These are phyloP conservation scores for Cavia aperea DNA, from an alignment of 2,113 vertebrate genomes.

Conservation along the genomic window DNA sequence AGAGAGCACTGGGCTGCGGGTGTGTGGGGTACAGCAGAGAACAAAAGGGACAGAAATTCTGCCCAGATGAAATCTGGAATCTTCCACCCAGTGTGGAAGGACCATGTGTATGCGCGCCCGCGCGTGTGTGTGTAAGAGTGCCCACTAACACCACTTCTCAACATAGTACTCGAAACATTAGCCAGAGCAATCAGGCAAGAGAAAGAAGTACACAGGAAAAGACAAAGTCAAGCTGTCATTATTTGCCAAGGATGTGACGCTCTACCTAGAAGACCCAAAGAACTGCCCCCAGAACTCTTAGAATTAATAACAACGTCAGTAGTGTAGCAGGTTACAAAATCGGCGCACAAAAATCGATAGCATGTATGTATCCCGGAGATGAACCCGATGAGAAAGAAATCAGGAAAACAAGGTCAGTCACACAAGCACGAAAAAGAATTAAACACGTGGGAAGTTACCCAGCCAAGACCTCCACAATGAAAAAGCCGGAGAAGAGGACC, in stretches of 20 bases:
- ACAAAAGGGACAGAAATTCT: not conserved
- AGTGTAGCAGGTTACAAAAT: not conserved
- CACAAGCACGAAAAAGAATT: not conserved
- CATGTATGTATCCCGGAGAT: not conserved
- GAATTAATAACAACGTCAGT: not conserved
- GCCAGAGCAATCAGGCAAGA: not conserved
- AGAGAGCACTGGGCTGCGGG: not conserved
- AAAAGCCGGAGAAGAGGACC: too few relatives aligned
- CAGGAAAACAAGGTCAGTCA: not conserved
- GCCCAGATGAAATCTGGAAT: not conserved
- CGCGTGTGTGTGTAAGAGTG: not conserved
- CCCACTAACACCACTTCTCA: not conserved
- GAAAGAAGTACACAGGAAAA: not conserved
- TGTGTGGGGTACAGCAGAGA: fast-evolving
- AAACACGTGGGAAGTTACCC: not conserved
- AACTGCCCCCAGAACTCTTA: not conserved
- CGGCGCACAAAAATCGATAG: not conserved
- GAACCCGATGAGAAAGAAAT: not conserved
- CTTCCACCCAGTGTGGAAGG: not conserved
- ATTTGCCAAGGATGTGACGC: not conserved
- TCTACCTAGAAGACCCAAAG: not conserved
- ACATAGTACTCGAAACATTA: not conserved
- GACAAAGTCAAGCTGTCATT: not conserved
- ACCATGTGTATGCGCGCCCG: not conserved
- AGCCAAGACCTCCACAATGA: not conserved